A percentile compares a stretch with the other conserved stretches of the same genome.
Conservation (phyloP, 2,113 vertebrate species). For the Stegostoma tigrinum region DNA sequence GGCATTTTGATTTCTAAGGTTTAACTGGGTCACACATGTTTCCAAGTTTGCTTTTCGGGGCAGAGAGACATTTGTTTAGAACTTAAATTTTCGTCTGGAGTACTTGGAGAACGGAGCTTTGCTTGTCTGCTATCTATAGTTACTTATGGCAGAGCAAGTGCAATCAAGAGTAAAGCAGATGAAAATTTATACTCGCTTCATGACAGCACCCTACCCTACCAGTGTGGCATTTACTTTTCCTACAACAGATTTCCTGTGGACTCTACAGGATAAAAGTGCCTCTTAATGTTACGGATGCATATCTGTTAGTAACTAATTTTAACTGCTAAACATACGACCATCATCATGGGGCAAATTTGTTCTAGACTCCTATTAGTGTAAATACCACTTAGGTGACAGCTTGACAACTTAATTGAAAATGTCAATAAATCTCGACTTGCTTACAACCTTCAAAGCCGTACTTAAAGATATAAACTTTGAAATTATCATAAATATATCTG, state of each 20-base stretch:
- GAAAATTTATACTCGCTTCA: neutral
- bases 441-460: too few relatives aligned
- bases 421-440: too few relatives aligned
- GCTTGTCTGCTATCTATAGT: neutral
- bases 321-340: neutral
- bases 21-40: neutral
- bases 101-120: neutral
- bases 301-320: neutral
- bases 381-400: too few relatives aligned
- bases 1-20: neutral
- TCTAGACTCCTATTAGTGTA: neutral
- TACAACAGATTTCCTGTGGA: neutral
- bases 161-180: neutral
- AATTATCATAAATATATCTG: too few relatives aligned
- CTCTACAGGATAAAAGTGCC: neutral
- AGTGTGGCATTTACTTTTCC: neutral
- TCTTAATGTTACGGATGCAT: neutral
- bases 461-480: too few relatives aligned
- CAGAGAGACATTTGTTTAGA: neutral
- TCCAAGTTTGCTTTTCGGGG: neutral
- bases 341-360: neutral
- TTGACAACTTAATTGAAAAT: too few relatives aligned
- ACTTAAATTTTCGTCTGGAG: neutral
- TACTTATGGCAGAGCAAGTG: neutral
- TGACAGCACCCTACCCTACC: neutral